Evolutionary conservation across 2,888 invertebrate species (phyloP).

Genomic region (Rhorus exstirpatorius): DNA sequence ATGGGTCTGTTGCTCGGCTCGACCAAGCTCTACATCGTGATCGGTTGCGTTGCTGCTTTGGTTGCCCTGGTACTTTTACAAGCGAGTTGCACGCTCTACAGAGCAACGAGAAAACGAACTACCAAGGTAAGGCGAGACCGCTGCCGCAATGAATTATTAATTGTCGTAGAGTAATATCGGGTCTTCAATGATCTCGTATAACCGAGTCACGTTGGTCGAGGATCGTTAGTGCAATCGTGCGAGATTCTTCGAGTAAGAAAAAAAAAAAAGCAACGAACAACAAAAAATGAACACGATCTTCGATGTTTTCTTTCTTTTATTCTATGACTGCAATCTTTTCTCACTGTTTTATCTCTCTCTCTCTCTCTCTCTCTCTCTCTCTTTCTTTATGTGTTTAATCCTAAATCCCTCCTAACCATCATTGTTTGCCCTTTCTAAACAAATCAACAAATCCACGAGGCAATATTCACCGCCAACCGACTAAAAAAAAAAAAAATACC

Average conservation of each 20-base stretch:
- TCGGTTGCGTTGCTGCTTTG: conserved; percentile 93
- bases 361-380: conserved; percentile 17
- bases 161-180: conserved; percentile 9
- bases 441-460: not conserved
- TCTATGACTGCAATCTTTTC: conserved; percentile 37
- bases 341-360: conserved; percentile 43
- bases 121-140: conserved; percentile 89
- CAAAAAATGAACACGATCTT: conserved; percentile 3
- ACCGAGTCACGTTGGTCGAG: conserved; percentile 13
- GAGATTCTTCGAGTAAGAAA: conserved; percentile 42
- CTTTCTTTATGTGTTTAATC: conserved; percentile 34
- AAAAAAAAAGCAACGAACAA: no score
- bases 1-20: conserved; percentile 89
- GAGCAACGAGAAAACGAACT: conserved; percentile 88
- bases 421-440: not conserved
- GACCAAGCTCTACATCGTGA: conserved; percentile 93
- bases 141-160: conserved; percentile 52
- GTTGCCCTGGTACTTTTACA: conserved; percentile 93
- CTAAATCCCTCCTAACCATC: conserved; percentile 26
- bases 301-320: conserved; percentile 13
- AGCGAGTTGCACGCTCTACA: conserved; percentile 93
- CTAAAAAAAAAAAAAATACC: no score
- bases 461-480: not conserved
- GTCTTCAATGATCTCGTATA: conserved; percentile 3
- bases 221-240: conserved; percentile 43